phyloP scores from a whole-genome alignment of 2,888 invertebrate species.

The Euspilapteryx auroguttella region DNA sequence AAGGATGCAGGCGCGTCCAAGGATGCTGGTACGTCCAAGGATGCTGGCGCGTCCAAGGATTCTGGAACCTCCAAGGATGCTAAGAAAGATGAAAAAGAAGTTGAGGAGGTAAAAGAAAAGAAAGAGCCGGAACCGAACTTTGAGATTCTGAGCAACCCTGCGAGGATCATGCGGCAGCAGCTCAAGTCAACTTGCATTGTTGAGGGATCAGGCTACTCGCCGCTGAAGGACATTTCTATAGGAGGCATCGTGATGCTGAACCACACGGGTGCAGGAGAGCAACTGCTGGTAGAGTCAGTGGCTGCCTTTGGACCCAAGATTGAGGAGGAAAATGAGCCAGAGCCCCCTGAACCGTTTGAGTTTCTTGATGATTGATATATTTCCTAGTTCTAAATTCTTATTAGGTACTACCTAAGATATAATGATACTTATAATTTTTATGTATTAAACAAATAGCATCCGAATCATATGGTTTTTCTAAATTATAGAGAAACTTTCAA shows the following conservation, averaged over 20 bases:
- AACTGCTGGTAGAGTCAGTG: conserved; percentile 90
- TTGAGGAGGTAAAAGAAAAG: conserved; percentile 51
- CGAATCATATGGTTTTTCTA: too few species aligned
- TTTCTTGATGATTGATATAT: conserved; percentile 80
- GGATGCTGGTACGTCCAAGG: conserved; percentile 15
- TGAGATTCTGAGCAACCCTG: conserved; percentile 93
- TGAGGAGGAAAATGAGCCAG: conserved; percentile 95
- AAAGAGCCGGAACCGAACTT: conserved; percentile 92
- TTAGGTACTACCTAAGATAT: too few species aligned
- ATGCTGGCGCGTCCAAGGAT: too few species aligned
- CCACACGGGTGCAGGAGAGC: conserved; percentile 79
- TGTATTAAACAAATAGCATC: too few species aligned
- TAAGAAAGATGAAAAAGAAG: conserved; percentile 51
- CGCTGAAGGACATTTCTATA: conserved; percentile 89
- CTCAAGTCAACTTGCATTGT: conserved; percentile 75
- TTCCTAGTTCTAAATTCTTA: too few species aligned
- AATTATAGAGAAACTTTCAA: too few species aligned
- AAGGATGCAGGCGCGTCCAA: conserved; percentile 20
- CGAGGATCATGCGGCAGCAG: conserved; percentile 92
- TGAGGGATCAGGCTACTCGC: conserved; percentile 79
- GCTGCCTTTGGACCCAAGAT: conserved; percentile 88
- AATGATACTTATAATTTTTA: too few species aligned
- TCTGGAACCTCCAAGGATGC: conserved; percentile 57
- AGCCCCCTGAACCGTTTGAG: conserved; percentile 97
- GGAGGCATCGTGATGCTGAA: conserved; percentile 96